These are phyloP conservation scores for Alouatta palliata DNA, from an alignment of 2,113 vertebrate genomes.

Conservation along the genomic window DNA sequence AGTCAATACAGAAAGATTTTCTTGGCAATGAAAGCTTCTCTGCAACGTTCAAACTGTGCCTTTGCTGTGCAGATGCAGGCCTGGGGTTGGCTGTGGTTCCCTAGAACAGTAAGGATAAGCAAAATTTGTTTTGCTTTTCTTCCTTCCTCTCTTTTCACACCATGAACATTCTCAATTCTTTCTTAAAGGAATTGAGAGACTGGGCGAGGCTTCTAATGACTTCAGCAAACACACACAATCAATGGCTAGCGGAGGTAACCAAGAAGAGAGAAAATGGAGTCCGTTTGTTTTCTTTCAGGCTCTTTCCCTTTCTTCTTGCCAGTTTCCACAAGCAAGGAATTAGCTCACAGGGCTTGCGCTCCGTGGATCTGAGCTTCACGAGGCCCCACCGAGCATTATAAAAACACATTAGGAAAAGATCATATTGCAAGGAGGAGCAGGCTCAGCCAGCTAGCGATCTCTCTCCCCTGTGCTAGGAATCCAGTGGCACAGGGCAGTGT, in stretches of 20 bases:
- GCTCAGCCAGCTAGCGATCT: not conserved
- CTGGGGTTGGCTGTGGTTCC: not conserved
- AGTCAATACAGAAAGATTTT: constrained; percentile 26
- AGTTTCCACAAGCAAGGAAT: constrained; percentile 69
- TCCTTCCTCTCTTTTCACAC: not conserved
- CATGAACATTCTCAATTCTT: not conserved
- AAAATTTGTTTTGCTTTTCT: not conserved
- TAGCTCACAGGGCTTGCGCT: constrained; percentile 48
- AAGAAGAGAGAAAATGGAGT: constrained; percentile 6
- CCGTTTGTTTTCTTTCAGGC: constrained; percentile 59
- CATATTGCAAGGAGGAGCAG: constrained; percentile 67
- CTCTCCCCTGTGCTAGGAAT: constrained; percentile 75
- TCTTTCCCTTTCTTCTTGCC: constrained; percentile 65
- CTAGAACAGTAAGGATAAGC: not conserved
- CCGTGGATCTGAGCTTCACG: constrained; percentile 21
- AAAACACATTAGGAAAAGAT: constrained; percentile 76
- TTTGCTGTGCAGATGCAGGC: not conserved
- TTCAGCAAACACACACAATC: not conserved
- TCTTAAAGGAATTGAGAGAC: not conserved
- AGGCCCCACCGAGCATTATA: constrained; percentile 61
- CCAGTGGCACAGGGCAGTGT: constrained; percentile 49
- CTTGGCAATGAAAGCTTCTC: not conserved
- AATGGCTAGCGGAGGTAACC: constrained; percentile 2
- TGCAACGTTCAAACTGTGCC: not conserved
- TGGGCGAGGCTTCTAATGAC: not conserved